Base-by-base conservation (phyloP, 2,888 invertebrate species). In the Baccha elongata region DNA sequence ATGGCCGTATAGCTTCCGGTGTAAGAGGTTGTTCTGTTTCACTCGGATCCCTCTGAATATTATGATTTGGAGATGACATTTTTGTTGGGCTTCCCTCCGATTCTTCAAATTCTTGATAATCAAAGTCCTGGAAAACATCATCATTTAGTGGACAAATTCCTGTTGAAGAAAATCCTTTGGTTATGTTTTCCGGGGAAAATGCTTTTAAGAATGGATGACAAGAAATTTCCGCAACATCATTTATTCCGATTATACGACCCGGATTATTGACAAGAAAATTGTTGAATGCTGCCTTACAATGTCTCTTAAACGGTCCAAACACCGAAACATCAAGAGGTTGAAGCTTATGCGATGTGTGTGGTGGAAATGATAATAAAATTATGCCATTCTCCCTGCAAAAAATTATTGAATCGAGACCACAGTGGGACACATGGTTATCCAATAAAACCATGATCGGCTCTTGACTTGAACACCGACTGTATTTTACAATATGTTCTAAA, bases 161-260 rank as follows among this genome's bases (percentile, higher is more conserved):
- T 19, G 44, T 46, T 46, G 44, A 11, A 11, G 44, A 46, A 46
- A 46, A 46, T 4, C 21, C 44, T 21, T 46, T 11, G 19, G 21
- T 46, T 11, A 46, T 46, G n/a, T 46, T 46, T 46, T 46, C 44
- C 44, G 19, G 19, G 44, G 44, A 46, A 46, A 46, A 46, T 32
- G 26, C n/a, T 44, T 44, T 44, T n/a, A 44, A 42, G 26, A 42
- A 58, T 37, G n/a, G 55, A 21, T 55, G 55, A 21, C 21, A 55
- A 55, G 55, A n/a, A 55, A 55, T 42, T 60, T 60, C 44, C 17
- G 44, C 60, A 44, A 60, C 44, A 29, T 44, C 42, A 60, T 60
- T 60, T 23, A 44, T 53, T 53, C 35, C 35, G 35, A 53, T 53
- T 53, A 35, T 37, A 35, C 32, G 35, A 32, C 62, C 46, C 21